Evolutionary conservation across 1,140 invertebrate species (phyloP), one percentile per base, ranked within the genome.

Genomic region (Sminthurides bifidus): DNA sequence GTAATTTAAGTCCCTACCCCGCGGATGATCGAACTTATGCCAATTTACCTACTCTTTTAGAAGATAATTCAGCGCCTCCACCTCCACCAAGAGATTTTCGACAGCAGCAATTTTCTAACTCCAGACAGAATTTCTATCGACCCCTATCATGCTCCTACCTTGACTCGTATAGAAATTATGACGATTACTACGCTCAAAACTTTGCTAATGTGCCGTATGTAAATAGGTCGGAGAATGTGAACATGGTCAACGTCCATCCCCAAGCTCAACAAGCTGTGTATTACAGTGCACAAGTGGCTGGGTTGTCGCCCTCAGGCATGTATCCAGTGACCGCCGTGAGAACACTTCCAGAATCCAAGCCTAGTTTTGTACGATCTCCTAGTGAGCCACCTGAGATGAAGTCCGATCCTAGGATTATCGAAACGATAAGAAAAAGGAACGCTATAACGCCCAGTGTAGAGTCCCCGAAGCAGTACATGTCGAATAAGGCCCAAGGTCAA

Each of bases 71-170:
- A 23, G 52, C 60, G 10, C 63, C 63, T 4, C 59, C 58, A 17
- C 63, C 63, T 4, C 63, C 59, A 35, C 44, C 31, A 43, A 31
- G 62, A 14, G 58, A 60, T 46, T 60, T 57, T 57, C 27, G 27
- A 35, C 35, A 15, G 3, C 29, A 29, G 14, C 52, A 60, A 19
- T 15, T 29, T 19, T 40, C 55, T 29, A 52, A 56, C 35, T 23
- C 23, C 26, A 56, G 46, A 10, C 35, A 51, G n/a, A 51, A 60
- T 45, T 60, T 65, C 45, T 65, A 65, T 30, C 54, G 63, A 14
- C 63, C 63, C 8, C 49, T 60, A 17, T 61, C 59, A n/a, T 65
- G 59, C 37, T 65, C 59, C 8, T 65, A 59, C 44, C 33, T 64
- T 14, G 59, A 64, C 38, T 51, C 56, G 1, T 61, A 54, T 27